A percentile compares a stretch with the other conserved stretches of the same genome.
phyloP scores from a whole-genome alignment of 2,113 vertebrate species.

The Phyllostomus hastatus region DNA sequence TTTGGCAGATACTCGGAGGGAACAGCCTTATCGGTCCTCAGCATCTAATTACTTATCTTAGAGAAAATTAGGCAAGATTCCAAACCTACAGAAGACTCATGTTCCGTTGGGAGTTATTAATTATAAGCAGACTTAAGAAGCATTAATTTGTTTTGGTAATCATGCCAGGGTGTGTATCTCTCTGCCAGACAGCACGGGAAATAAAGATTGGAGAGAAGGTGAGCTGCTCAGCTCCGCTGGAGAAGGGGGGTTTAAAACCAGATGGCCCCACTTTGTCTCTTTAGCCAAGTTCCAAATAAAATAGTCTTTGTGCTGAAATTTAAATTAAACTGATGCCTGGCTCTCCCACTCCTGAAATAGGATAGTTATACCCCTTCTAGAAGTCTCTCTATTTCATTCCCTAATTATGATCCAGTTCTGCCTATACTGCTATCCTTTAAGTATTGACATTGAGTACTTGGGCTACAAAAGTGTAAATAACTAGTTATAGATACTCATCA shows the following conservation, averaged over 20 bases:
- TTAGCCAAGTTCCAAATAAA: constrained; percentile 45
- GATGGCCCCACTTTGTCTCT: constrained; percentile 52
- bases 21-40: background rate
- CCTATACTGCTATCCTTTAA: background rate
- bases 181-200: constrained; percentile 22
- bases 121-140: constrained; percentile 61
- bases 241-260: constrained; percentile 53
- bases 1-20: constrained; percentile 49
- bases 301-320: constrained; percentile 43
- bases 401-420: background rate
- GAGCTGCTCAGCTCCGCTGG: constrained; percentile 21
- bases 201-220: background rate
- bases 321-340: constrained; percentile 52
- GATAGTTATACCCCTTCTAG: background rate
- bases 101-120: constrained; percentile 66
- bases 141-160: constrained; percentile 65
- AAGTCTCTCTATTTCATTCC: background rate
- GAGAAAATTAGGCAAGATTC: constrained; percentile 66
- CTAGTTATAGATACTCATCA: background rate
- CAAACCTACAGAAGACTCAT: constrained; percentile 57
- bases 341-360: background rate
- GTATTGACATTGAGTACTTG: background rate
- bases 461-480: background rate
- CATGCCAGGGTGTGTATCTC: constrained; percentile 29
- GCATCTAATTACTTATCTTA: constrained; percentile 64